Conservation (phyloP, 2,888 invertebrate species). For the Belgica antarctica region DNA sequence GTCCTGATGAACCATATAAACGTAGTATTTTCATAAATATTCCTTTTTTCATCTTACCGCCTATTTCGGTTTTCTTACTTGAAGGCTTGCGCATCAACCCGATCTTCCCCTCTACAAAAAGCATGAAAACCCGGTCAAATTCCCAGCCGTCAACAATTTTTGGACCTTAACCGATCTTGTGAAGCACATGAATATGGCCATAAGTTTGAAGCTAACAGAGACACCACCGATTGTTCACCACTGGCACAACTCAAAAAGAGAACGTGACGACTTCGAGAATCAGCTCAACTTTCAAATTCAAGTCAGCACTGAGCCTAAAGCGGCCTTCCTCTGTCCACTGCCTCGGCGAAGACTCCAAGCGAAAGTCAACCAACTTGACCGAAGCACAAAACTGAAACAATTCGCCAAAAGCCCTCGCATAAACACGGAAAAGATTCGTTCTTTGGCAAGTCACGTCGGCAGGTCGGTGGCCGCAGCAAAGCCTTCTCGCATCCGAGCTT, state of each 20-base stretch:
- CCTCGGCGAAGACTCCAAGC: conserved; percentile 90
- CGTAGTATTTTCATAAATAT: too few species aligned
- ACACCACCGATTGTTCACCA: conserved; percentile 59
- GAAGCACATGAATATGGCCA: conserved; percentile 68
- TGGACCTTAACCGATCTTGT: conserved; percentile 67
- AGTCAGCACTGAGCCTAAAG: conserved; percentile 90
- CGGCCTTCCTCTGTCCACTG: conserved; percentile 88
- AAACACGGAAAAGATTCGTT: conserved; percentile 78
- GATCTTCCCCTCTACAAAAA: conserved; percentile 62
- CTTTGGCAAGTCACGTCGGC: conserved; percentile 88
- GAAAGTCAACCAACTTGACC: conserved; percentile 82
- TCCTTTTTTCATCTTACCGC: too few species aligned
- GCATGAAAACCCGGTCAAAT: conserved; percentile 46
- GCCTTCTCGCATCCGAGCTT: conserved; percentile 85
- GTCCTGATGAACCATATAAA: conserved; percentile 84
- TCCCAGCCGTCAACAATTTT: conserved; percentile 58
- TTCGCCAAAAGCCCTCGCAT: conserved; percentile 23
- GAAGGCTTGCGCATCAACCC: conserved; percentile 73
- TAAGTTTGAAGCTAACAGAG: conserved; percentile 58
- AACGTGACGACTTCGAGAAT: conserved; percentile 71
- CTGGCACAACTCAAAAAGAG: conserved; percentile 64
- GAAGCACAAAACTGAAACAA: conserved; percentile 80
- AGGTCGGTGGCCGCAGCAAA: conserved; percentile 96
- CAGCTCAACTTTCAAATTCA: conserved; percentile 85
- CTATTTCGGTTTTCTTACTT: neutral